Evolutionary conservation across 1,140 invertebrate genomes (phyloP).

Genomic region (Pseudobourletiella spinata): DNA sequence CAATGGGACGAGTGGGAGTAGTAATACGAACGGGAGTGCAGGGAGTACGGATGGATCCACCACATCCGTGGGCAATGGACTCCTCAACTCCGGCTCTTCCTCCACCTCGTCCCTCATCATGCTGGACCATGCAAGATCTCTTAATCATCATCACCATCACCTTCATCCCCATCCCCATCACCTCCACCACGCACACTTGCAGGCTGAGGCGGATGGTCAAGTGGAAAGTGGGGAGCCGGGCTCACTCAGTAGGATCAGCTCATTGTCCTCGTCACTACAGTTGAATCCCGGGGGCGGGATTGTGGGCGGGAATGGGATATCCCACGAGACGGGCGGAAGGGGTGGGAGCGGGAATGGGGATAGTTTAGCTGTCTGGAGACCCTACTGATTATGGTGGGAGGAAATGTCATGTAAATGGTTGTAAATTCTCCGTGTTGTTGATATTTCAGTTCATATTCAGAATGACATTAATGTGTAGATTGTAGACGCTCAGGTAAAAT

Average conservation of each 20-base stretch:
- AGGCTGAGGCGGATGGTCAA: background rate
- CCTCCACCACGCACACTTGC: background rate
- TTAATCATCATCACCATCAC: background rate
- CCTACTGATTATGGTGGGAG: conserved; percentile 11
- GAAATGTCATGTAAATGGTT: background rate
- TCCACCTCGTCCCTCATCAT: background rate
- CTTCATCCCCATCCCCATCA: conserved; percentile 15
- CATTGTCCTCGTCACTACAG: background rate
- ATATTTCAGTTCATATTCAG: background rate
- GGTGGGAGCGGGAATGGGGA: conserved; percentile 7
- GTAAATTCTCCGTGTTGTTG: background rate
- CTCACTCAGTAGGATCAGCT: background rate
- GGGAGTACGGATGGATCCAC: background rate
- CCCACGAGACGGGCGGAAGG: background rate
- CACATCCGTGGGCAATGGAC: background rate
- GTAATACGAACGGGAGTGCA: background rate
- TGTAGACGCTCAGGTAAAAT: background rate
- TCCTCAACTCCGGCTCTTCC: background rate
- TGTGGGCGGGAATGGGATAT: background rate
- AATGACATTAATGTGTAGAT: background rate
- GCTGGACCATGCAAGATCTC: background rate
- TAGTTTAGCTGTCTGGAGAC: conserved; percentile 28
- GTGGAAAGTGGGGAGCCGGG: background rate
- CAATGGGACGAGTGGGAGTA: background rate
- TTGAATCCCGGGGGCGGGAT: conserved; percentile 6